These are phyloP conservation scores for Mamestra configurata DNA, from an alignment of 1,140 invertebrate species.

Conservation along the genomic window DNA sequence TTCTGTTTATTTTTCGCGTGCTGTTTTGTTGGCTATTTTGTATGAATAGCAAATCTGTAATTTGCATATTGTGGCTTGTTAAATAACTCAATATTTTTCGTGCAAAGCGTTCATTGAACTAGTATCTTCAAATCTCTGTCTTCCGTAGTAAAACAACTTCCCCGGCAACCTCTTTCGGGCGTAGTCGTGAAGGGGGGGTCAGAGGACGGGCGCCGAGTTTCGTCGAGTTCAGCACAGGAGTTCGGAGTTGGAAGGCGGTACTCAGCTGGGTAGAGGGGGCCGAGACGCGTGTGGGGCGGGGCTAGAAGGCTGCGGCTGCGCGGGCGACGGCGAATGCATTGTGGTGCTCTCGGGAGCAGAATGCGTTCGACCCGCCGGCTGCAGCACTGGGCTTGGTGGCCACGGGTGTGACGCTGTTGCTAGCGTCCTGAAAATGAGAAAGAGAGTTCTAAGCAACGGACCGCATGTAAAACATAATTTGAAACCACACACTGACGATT, in stretches of 20 bases:
- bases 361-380: conserved; percentile 91
- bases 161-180: conserved; percentile 72
- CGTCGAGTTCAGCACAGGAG: conserved; percentile 88
- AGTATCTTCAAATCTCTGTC: conserved; percentile 55
- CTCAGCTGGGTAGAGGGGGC: conserved; percentile 87
- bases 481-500: too few species aligned
- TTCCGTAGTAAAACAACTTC: conserved; percentile 73
- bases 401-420: conserved; percentile 90
- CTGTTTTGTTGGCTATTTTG: background rate
- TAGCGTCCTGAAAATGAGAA: conserved; percentile 84
- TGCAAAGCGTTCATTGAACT: conserved; percentile 50
- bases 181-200: conserved; percentile 74
- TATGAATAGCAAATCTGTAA: conserved; percentile 34
- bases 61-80: conserved; percentile 12
- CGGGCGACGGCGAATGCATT: conserved; percentile 82
- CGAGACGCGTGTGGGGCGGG: conserved; percentile 78
- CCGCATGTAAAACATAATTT: background rate
- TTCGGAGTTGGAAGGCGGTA: conserved; percentile 88
- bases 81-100: conserved; percentile 38
- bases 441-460: background rate
- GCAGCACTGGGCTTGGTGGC: conserved; percentile 92
- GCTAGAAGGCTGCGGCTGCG: conserved; percentile 71
- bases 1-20: conserved; percentile 17
- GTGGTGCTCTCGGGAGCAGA: conserved; percentile 91
- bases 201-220: conserved; percentile 86